phyloP scores from a whole-genome alignment of 1,140 invertebrate genomes.

The Drosophila mauritiana region DNA sequence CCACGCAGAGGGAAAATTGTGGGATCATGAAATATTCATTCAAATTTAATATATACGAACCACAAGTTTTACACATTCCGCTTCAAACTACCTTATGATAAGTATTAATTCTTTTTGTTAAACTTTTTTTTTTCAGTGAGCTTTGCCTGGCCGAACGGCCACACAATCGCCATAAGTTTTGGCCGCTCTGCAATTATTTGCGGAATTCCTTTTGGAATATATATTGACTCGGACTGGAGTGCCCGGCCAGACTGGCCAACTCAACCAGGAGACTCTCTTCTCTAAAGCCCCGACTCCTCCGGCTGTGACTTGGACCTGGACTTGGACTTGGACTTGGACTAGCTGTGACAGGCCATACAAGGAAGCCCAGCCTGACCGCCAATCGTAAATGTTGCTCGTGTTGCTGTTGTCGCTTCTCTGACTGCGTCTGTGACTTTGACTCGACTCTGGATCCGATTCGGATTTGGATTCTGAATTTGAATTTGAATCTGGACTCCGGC shows the following conservation, averaged over 20 bases:
- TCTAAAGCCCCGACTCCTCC: conserved; percentile 16
- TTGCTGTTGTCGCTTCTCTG: conserved; percentile 36
- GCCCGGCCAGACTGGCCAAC: conserved; percentile 39
- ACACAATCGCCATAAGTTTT: conserved; percentile 81
- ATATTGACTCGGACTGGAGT: conserved; percentile 75
- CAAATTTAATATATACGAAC: no score
- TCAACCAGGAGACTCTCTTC: conserved; percentile 14
- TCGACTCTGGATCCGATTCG: neutral
- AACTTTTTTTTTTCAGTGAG: conserved; percentile 1
- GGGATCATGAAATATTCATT: no score
- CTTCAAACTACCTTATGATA: no score
- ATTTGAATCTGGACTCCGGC: neutral
- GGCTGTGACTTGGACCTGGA: conserved; percentile 3
- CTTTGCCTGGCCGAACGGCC: conserved; percentile 26
- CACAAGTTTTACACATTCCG: no score
- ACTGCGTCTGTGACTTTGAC: conserved; percentile 18
- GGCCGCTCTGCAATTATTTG: conserved; percentile 78
- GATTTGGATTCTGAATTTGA: neutral
- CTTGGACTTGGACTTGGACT: conserved; percentile 38
- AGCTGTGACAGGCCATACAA: conserved; percentile 74
- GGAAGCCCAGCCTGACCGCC: conserved; percentile 54
- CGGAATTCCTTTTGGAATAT: conserved; percentile 83
- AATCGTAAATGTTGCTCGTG: conserved; percentile 39
- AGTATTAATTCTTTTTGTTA: no score
- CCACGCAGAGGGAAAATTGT: no score